Percentiles rank a stretch among this genome's conserved stretches.
These are phyloP conservation scores for Megalops atlanticus DNA, from an alignment of 2,113 vertebrate genomes.

Conservation along the genomic window DNA sequence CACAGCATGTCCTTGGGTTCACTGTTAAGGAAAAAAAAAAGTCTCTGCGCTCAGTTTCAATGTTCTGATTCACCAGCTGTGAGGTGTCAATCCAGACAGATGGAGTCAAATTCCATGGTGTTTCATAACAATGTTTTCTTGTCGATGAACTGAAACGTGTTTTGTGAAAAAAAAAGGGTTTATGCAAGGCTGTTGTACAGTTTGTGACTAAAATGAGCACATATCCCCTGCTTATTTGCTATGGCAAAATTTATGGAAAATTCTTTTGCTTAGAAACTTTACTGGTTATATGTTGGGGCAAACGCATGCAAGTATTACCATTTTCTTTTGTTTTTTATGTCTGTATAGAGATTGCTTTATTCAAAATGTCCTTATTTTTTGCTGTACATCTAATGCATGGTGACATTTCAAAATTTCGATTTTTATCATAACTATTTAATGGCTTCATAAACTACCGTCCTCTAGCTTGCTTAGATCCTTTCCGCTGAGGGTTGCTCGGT, in stretches of 20 bases:
- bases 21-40: not conserved
- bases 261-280: no score
- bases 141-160: not conserved
- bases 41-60: not conserved
- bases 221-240: no score
- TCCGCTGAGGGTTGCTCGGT: not conserved
- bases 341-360: no score
- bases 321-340: no score
- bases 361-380: no score
- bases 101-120: not conserved
- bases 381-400: not conserved
- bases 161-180: not conserved
- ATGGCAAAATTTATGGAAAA: no score
- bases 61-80: not conserved
- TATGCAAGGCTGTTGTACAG: no score
- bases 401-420: no score
- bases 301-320: no score
- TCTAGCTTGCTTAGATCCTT: not conserved
- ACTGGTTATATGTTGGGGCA: no score
- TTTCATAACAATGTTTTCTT: not conserved
- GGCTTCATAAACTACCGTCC: not conserved
- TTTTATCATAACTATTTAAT: not conserved
- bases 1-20: not conserved
- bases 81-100: not conserved
- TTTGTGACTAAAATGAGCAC: no score